Evolutionary conservation across 2,888 invertebrate genomes (phyloP), one percentile per base, ranked within the genome.

Genomic region (Podabrus alpinus): DNA sequence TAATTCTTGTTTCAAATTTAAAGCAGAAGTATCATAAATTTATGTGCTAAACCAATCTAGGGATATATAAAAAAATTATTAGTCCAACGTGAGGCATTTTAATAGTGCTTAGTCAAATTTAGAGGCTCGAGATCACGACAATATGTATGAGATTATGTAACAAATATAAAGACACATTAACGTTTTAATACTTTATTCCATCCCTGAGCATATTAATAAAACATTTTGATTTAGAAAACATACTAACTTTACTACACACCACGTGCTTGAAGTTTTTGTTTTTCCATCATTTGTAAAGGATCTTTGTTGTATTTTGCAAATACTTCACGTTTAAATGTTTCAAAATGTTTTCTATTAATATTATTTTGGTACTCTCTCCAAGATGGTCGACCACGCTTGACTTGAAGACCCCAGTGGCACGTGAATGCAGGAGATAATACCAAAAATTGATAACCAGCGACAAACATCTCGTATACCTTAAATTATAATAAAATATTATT

Each of bases 381-480:
- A 0, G 93, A 91, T 0, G 96, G 96, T 19, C 95, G 89, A 60
- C 91, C 91, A 82, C 93, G 91, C 73, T 94, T 92, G 25, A 92
- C 92, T 85, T 96, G 96, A 3, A 97, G 88, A 0, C 96, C 96
- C 95, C 96, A 96, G 85, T 97, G 97, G 69, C 94, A 94, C 0
- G 96, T 95, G 88, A 96, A 97, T 67, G 95, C 92, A 0, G 96
- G 96, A 0, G 96, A 94, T 11, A 97, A 90, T 0, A 97, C 96
- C 83, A 92, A 91, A 88, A 97, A 96, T 85, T 94, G 93, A 88
- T 95, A 97, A 9, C 96, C 96, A 66, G 95, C 93, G 25, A 96
- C 92, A 85, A 92, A 95, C 94, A 96, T 96, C 88, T 97, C 97
- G 88, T 96, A 96, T 59, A 96, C 96, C 96, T 96, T 88, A 71